Evolutionary conservation across 1,140 invertebrate species (phyloP), one percentile per base, ranked within the genome.

Genomic region (Dreissena polymorpha): DNA sequence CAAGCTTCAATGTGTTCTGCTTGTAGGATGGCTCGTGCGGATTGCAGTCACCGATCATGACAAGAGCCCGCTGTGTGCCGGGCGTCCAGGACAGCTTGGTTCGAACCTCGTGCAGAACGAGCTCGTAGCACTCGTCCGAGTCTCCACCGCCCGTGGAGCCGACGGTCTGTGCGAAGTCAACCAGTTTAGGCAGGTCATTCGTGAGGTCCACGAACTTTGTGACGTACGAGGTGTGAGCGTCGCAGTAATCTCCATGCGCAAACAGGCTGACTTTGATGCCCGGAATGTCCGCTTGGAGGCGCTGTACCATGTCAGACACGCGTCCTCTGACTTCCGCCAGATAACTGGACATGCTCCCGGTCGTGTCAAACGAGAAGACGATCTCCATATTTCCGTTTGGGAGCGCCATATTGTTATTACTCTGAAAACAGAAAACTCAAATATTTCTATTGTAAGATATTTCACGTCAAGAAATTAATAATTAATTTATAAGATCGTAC

Each of bases 341-440:
- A 74, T 86, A 91, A 14, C 76, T 71, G 49, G 29, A 85, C 91
- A 92, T 92, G 21, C 90, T 91, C 16, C 91, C 90, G 23, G 91
- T 92, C 3, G 91, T 92, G 75, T 92, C 91, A 70, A 92, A 92
- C 10, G 90, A 91, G 75, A 92, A 92, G 23, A 89, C 91, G 55
- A 91, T 89, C 69, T 92, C 91, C 39, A 90, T 85, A 60, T 85
- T 86, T 60, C 89, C 89, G 55, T 88, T 86, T 27, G 90, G 87
- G 50, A 86, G 86, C n/a, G 85, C 76, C 85, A 86, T 86, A 60
- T 60, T 60, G 12, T 39, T 39, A 39, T 8, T 5, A 39, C 39
- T 39, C 39, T 39, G 39, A 39, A 39, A 39, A 39, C 39, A 39
- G 39, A 39, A 2, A 39, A 39, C 2, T 39, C 39, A 39, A 39